Evolutionary conservation across 2,797 vertebrate genomes (phyloP).

Genomic region (Erithacus rubecula): DNA sequence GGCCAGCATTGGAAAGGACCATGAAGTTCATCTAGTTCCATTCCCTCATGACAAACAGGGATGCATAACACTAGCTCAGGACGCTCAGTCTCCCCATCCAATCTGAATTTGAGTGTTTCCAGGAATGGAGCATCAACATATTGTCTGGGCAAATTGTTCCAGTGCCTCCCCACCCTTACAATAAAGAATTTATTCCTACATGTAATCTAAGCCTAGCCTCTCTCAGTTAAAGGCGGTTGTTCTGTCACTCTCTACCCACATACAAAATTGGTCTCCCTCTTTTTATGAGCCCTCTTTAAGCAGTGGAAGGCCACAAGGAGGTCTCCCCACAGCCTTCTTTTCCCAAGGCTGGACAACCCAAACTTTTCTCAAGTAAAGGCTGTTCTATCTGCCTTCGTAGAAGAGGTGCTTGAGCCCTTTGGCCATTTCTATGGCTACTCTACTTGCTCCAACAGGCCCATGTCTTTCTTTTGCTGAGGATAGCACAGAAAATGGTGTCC

Average conservation of each 20-base stretch:
- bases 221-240: neutral
- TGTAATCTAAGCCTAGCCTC: neutral
- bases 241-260: neutral
- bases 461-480: neutral
- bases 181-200: neutral
- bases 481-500: neutral
- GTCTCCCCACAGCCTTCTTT: neutral
- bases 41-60: no score
- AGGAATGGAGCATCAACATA: neutral
- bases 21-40: neutral
- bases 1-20: neutral
- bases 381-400: accelerated
- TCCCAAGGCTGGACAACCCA: accelerated
- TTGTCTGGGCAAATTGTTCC: neutral
- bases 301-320: neutral
- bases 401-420: neutral
- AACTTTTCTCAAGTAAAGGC: neutral
- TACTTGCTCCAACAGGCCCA: neutral
- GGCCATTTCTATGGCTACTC: neutral
- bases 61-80: neutral
- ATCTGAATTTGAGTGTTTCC: neutral
- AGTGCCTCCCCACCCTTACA: neutral
- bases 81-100: neutral
- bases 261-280: neutral
- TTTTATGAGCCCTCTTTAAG: neutral